Base-by-base conservation (phyloP, 1,140 invertebrate species). In the Philotrypesis tridentata region DNA sequence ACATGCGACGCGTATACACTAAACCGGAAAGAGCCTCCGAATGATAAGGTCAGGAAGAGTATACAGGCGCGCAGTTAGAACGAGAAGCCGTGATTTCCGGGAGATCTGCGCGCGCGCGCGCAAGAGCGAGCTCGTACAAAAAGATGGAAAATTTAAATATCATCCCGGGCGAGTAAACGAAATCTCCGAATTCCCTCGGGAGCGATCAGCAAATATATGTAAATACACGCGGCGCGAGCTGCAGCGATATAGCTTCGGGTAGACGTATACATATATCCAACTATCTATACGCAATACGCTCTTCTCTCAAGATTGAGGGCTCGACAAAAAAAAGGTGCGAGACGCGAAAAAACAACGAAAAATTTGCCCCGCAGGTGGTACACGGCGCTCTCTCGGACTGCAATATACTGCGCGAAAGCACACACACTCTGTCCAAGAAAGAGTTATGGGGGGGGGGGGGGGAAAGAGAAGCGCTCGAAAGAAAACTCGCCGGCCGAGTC, bases 71-170 rank as follows among this genome's bases (percentile, higher is more conserved):
- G 21, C 17, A 55, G 17, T 21, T 17, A 55, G 48, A 55, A 55
- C 48, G 21, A 55, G 48, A 70, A 17, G 23, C 60, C 12, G 74
- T 78, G 80, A 82, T 82, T 78, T 77, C 37, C 60, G 68, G 27
- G 6, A 77, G 63, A 76, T 81, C 55, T 6, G 33, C 6, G 2
- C 11, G 17, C 9, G 27, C 1, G 33, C 6, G 68, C 29, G n/a
- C 6, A 21, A 71, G 68, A 29, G 25, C n/a, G 71, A 43, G 74
- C 71, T 77, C 67, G 74, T 33, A 82, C 63, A 77, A 71, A 71
- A 77, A 82, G 73, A 82, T 77, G 74, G 67, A 82, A 73, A 82
- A 82, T 82, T 82, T 78, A 72, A 78, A 82, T 82, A 78, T 73
- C 71, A 76, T 82, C 70, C 65, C n/a, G 17, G 48, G 73, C 67